phyloP scores from a whole-genome alignment of 2,113 vertebrate species.

The Delphinapterus leucas region DNA sequence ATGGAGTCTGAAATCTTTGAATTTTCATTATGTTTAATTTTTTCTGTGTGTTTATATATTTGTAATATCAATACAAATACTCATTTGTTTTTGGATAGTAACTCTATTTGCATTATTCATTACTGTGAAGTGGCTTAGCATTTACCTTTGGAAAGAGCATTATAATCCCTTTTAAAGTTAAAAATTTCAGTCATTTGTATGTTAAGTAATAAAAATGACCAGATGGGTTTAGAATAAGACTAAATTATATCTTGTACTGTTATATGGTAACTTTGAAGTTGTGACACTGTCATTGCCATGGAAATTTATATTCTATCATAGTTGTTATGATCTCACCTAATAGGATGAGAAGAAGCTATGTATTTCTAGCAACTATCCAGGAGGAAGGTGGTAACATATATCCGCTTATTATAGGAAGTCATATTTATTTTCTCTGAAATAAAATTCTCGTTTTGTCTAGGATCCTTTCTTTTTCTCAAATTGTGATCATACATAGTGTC shows the following conservation, averaged over 20 bases:
- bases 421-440: constrained; percentile 6
- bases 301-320: not conserved
- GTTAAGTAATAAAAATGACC: constrained; percentile 32
- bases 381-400: not conserved
- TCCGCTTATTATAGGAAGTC: not conserved
- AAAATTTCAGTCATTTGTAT: constrained; percentile 40
- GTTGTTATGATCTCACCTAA: not conserved
- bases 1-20: not conserved
- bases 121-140: not conserved
- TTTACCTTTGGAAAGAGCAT: not conserved
- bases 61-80: not conserved
- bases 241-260: not conserved
- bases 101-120: not conserved
- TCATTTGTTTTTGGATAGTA: not conserved
- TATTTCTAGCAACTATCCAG: not conserved
- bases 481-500: not conserved
- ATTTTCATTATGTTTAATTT: not conserved
- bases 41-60: not conserved
- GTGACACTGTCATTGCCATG: not conserved
- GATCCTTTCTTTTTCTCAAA: not conserved
- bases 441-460: constrained; percentile 11
- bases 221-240: not conserved
- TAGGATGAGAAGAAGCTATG: not conserved
- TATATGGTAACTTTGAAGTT: not conserved
- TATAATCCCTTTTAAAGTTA: constrained; percentile 22